Conservation (phyloP, 2,113 vertebrate species). For the Perca fluviatilis region DNA sequence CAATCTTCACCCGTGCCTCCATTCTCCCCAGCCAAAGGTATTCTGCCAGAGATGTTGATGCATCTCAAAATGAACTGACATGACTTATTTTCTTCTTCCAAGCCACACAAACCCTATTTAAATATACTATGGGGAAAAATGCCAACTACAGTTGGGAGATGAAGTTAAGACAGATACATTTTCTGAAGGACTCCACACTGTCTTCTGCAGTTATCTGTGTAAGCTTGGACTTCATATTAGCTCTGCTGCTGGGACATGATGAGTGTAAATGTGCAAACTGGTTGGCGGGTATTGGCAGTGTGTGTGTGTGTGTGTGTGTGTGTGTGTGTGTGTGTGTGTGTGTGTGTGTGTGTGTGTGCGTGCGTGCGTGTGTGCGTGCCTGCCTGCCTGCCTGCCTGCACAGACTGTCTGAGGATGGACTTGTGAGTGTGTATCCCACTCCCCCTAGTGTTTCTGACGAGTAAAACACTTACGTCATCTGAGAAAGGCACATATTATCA, state of each 20-base stretch:
- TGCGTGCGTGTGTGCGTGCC: constrained; percentile 57
- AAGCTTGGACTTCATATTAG: constrained; percentile 76
- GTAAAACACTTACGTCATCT: constrained; percentile 81
- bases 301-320: constrained; percentile 37
- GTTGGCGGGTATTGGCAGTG: constrained; percentile 56
- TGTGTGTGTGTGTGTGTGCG: constrained; percentile 37
- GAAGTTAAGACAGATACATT: constrained; percentile 72
- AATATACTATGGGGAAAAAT: constrained; percentile 35
- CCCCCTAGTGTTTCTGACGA: constrained; percentile 76
- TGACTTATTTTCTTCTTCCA: constrained; percentile 29
- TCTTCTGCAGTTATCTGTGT: constrained; percentile 69
- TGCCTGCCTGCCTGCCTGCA: constrained; percentile 24
- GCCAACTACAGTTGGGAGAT: constrained; percentile 35
- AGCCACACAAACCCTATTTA: constrained; percentile 59
- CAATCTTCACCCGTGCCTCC: constrained; percentile 72
- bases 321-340: constrained; percentile 42
- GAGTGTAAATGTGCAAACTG: constrained; percentile 56
- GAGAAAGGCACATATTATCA: constrained; percentile 45
- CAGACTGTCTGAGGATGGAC: constrained; percentile 51
- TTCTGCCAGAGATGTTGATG: constrained; percentile 53
- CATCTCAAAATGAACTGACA: constrained; percentile 74
- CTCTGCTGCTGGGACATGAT: constrained; percentile 62
- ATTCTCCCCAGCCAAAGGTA: constrained; percentile 38
- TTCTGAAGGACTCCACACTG: constrained; percentile 76
- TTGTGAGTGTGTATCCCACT: constrained; percentile 73